Percentiles rank a stretch among this genome's conserved stretches.
These are phyloP conservation scores for Dendrolimus kikuchii DNA, from an alignment of 1,140 invertebrate species.

Conservation along the genomic window DNA sequence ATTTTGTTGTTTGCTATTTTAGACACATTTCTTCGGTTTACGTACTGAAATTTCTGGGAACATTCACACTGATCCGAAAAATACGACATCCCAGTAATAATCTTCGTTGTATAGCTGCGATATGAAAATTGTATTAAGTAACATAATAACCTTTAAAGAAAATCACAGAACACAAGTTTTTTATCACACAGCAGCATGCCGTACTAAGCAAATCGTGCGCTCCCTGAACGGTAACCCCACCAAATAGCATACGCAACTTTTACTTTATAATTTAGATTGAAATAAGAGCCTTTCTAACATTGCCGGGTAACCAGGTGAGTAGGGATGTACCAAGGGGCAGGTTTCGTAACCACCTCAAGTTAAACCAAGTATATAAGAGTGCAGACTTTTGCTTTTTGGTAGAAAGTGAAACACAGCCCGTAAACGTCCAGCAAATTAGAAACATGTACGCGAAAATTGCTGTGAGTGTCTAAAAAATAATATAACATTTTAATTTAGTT, in stretches of 20 bases:
- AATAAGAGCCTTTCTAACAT: constrained; percentile 41
- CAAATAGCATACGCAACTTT: constrained; percentile 29
- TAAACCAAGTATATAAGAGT: constrained; percentile 56
- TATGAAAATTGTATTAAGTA: neutral
- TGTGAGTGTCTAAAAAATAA: constrained; percentile 34
- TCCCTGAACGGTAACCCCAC: constrained; percentile 28
- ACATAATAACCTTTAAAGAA: neutral
- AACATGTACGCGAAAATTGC: constrained; percentile 66
- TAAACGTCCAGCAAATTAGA: constrained; percentile 55
- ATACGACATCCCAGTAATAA: no score
- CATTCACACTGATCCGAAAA: no score
- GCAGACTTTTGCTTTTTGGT: constrained; percentile 34
- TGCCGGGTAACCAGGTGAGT: constrained; percentile 46
- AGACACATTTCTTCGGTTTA: no score
- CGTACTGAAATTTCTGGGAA: no score
- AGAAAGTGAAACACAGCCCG: constrained; percentile 50
- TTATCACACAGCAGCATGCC: neutral
- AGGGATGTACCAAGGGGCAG: constrained; percentile 60
- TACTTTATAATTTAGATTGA: constrained; percentile 24
- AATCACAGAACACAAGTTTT: neutral
- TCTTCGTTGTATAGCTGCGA: no score
- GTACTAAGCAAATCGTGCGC: neutral
- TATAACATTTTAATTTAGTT: neutral
- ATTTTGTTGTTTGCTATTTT: no score
- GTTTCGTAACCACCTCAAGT: constrained; percentile 53